phyloP scores from a whole-genome alignment of 2,113 vertebrate species.

The Mus spicilegus region DNA sequence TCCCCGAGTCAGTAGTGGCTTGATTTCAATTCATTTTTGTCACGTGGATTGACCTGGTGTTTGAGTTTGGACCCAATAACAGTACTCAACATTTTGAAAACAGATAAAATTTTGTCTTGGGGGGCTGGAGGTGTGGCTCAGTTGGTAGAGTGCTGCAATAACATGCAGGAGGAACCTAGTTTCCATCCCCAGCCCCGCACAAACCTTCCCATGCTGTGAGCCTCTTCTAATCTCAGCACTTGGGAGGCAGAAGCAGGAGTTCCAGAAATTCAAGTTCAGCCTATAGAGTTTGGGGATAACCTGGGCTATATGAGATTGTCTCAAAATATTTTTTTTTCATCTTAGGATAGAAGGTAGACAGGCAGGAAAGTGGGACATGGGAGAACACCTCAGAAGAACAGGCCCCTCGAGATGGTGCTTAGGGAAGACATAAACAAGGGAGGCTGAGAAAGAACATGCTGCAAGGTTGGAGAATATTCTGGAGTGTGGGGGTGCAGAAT shows the following conservation, averaged over 20 bases:
- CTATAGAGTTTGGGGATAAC: not conserved
- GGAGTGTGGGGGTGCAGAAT: not conserved
- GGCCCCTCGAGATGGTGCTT: not conserved
- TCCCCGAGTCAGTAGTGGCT: not conserved
- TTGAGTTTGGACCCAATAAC: not conserved
- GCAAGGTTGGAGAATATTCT: not conserved
- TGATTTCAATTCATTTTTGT: not conserved
- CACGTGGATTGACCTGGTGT: not conserved
- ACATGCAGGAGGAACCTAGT: not conserved
- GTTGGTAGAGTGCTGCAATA: too few species aligned
- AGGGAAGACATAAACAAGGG: not conserved
- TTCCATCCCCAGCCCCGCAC: not conserved
- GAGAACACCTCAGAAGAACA: not conserved
- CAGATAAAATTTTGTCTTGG: not conserved
- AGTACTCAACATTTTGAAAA: constrained; percentile 19
- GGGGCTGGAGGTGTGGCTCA: not conserved
- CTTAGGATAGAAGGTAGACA: not conserved
- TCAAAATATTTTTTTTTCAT: not conserved
- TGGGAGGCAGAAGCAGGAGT: not conserved
- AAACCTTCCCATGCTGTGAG: not conserved
- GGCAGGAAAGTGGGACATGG: not conserved
- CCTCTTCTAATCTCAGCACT: not conserved
- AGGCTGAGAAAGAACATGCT: not conserved
- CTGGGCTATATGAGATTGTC: too few species aligned
- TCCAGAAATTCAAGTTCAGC: not conserved